phyloP scores from a whole-genome alignment of 2,113 vertebrate species.

The Cyanoramphus novaezelandiae region DNA sequence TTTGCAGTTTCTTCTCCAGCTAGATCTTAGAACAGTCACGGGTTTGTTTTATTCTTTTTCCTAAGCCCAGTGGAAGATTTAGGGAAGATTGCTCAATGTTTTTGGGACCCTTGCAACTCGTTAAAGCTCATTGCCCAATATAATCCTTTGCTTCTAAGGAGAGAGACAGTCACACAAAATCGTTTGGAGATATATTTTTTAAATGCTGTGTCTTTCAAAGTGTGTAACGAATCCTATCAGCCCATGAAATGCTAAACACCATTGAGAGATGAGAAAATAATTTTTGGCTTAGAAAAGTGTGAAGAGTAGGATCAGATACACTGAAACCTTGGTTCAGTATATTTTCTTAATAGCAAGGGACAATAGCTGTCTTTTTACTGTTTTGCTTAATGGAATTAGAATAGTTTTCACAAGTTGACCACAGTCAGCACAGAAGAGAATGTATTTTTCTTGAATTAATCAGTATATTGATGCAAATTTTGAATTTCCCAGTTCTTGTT shows the following conservation, averaged over 20 bases:
- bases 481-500: not conserved
- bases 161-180: not conserved
- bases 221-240: not conserved
- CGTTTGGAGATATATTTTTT: not conserved
- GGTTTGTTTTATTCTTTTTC: not conserved
- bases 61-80: not conserved
- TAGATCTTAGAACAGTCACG: not conserved
- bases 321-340: not conserved
- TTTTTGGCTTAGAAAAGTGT: not conserved
- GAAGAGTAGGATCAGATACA: not conserved
- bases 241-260: not conserved
- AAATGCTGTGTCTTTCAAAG: not conserved
- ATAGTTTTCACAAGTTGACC: not conserved
- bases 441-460: not conserved
- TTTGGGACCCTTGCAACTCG: not conserved
- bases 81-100: slow-evolving; percentile 1
- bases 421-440: not conserved
- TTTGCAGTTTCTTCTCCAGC: slow-evolving; percentile 33
- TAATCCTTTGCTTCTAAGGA: not conserved
- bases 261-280: not conserved
- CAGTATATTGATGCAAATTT: not conserved
- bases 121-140: not conserved
- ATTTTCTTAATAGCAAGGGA: not conserved
- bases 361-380: not conserved
- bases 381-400: not conserved